Evolutionary conservation across 2,113 vertebrate species (phyloP), one percentile per base, ranked within the genome.

Genomic region (Neopipo cinnamomea): DNA sequence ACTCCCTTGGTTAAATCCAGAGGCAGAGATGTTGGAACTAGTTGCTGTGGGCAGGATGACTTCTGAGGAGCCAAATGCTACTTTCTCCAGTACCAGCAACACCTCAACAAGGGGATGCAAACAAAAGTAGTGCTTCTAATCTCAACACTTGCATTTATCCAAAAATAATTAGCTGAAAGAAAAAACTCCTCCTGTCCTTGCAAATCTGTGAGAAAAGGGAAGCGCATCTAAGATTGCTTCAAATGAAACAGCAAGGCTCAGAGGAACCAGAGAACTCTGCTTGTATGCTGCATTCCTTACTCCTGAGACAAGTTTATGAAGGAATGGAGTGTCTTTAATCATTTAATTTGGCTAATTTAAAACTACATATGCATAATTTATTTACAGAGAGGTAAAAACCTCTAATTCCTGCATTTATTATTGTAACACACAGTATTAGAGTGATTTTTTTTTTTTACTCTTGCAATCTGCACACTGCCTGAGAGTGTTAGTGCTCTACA

Each of bases 261-360:
- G 75, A 95, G 95, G 91, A 96, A 92, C 89, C 41, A 61, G 72
- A 75, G 77, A 80, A 87, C 89, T 92, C 78, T 92, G 50, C 81
- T 58, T 93, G 58, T 75, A 23, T 50, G 90, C 71, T 91, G 67
- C 88, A 53, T 93, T 93, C 84, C 86, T 93, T 89, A 98, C 96
- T 96, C 97, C 90, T 15, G 93, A 98, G 98, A 98, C 95, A 94
- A 97, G 98, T 98, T 98, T 98, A 98, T 98, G 98, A 98, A 98
- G 97, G 97, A 98, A 98, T 98, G 97, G 89, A 98, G 98, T 98
- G 98, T 98, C 98, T 98, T 98, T 97, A 98, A 98, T 98, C 98
- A 98, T 98, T 98, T 97, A 98, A 98, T 99, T 98, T 97, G 95
- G 97, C 96, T 98, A 98, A 98, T 98, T 98, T 98, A 98, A 98